Evolutionary conservation across 2,888 invertebrate genomes (phyloP), one percentile per base, ranked within the genome.

Genomic region (Eumerus sabulonum): DNA sequence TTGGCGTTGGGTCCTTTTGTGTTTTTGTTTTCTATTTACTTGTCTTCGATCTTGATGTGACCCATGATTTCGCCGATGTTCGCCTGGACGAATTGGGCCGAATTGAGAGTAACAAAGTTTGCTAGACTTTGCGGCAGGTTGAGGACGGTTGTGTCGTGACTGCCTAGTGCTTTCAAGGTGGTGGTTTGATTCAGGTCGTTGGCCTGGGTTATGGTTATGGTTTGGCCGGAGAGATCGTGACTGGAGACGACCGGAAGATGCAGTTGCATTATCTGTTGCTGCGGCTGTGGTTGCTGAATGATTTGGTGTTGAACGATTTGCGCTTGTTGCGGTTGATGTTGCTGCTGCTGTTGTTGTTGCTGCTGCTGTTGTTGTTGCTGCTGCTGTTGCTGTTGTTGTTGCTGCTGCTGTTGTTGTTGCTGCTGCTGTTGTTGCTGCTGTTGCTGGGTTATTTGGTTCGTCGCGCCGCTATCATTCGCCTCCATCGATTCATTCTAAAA

Each of bases 201-300:
- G 13, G 87, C 83, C 72, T 88, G 87, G 12, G 87, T 87, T 45
- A 88, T 87, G 35, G 88, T 88, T 54, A 88, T 87, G 4, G 88
- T 88, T 76, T 86, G 88, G 1, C 86, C 86, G 36, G 85, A 85
- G 36, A 87, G 67, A 77, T 86, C 86, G 71, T 86, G 86, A 18
- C 86, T 84, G 51, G 86, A 85, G 1, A 86, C 86, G 13, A 85
- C 84, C 3, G 86, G 85, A 73, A 87, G 82, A 77, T 87, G 86
- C 17, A 88, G 77, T 83, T 89, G 86, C 86, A 87, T 88, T 51
- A 87, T 87, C 84, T 88, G 89, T 45, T 85, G 83, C 19, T 83
- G 81, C 17, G 74, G 70, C 83, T 83, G 82, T 35, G 56, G 50
- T 54, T 79, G 79, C 18, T 79, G 57, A 16, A 79, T 40, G 17